Evolutionary conservation across 2,797 vertebrate genomes (phyloP).

Genomic region (Pangasius macronema): DNA sequence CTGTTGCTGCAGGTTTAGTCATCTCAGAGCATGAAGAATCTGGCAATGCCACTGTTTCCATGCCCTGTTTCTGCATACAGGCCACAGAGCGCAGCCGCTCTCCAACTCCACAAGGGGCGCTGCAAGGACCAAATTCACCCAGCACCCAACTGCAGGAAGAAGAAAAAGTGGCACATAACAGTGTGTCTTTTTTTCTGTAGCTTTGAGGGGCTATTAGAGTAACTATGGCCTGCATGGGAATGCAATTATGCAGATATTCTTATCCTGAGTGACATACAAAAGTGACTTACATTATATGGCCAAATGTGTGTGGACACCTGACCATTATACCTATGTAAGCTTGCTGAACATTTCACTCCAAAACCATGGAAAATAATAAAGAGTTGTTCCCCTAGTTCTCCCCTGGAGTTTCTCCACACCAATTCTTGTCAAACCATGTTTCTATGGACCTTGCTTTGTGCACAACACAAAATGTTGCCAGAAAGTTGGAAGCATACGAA

Average conservation of each 20-base stretch:
- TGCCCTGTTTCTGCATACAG: conserved; percentile 67
- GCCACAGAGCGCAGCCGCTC: conserved; percentile 66
- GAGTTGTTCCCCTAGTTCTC: background rate
- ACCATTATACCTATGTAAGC: background rate
- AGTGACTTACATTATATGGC: background rate
- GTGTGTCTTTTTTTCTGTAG: background rate
- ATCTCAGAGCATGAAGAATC: conserved; percentile 56
- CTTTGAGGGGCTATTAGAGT: background rate
- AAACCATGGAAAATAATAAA: background rate
- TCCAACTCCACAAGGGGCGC: conserved; percentile 72
- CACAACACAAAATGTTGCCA: background rate
- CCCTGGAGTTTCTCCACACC: background rate
- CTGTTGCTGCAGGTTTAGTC: conserved; percentile 51
- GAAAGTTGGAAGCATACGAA: background rate
- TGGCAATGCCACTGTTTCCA: conserved; percentile 50
- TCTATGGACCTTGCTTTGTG: background rate
- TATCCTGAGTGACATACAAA: background rate
- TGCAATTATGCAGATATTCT: background rate
- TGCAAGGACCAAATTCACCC: conserved; percentile 72
- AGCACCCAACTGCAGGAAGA: conserved; percentile 68
- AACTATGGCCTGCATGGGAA: background rate
- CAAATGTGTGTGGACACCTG: background rate
- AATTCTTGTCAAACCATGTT: background rate
- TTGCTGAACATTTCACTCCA: background rate
- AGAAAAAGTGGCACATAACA: background rate